Conservation (phyloP, 2,888 invertebrate species). For the Adelphocoris suturalis region DNA sequence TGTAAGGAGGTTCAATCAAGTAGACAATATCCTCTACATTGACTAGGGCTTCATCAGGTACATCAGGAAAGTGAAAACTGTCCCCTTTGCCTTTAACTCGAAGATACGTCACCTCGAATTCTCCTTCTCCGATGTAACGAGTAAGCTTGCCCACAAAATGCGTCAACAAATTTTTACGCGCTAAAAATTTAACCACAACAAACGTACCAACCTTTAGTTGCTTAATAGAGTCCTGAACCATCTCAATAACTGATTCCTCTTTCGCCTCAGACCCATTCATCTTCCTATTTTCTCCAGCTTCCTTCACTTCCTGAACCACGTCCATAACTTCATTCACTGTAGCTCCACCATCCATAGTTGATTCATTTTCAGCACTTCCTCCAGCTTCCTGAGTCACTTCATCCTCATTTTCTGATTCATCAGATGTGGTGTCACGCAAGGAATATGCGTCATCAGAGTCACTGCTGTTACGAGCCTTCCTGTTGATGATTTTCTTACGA, state of each 20-base stretch:
- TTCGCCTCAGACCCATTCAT: no score
- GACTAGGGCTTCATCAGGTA: no score
- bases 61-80: no score
- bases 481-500: not conserved
- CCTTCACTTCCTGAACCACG: not conserved
- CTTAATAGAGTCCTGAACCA: no score
- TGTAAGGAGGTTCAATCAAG: no score
- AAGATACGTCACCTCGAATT: no score
- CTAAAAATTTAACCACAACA: not conserved
- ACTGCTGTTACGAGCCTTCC: not conserved
- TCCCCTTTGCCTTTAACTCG: no score
- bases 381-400: not conserved
- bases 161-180: not conserved
- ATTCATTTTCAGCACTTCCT: not conserved
- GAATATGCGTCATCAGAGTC: not conserved
- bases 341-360: not conserved
- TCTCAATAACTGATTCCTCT: no score
- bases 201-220: not conserved
- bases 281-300: not conserved
- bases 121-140: no score
- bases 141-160: not conserved
- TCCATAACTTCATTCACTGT: not conserved
- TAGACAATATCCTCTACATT: no score
- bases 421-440: not conserved
- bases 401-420: not conserved